Conservation (phyloP, 2,113 vertebrate genomes). For the Eira barbara region DNA sequence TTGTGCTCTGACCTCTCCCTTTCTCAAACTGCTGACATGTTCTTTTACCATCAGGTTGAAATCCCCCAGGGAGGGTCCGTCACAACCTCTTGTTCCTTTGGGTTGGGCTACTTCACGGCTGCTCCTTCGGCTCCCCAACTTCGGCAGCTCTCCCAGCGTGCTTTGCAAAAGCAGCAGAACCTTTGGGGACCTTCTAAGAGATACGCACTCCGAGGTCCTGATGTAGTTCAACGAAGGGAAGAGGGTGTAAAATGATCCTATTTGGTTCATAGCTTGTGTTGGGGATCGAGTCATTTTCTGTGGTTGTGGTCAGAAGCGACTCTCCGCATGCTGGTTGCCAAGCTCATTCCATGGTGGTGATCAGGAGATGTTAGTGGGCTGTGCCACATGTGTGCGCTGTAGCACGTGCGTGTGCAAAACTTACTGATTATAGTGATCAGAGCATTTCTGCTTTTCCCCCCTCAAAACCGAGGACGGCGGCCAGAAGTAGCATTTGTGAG, state of each 20-base stretch:
- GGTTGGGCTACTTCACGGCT: background rate
- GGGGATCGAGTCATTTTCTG: background rate
- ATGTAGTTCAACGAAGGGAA: background rate
- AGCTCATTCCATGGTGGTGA: background rate
- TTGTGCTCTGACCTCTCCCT: background rate
- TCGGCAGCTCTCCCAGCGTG: background rate
- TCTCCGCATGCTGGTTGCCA: background rate
- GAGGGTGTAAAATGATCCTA: fast-evolving
- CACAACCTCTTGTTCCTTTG: background rate
- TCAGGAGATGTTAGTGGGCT: background rate
- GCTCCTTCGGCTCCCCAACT: background rate
- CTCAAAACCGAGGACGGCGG: background rate
- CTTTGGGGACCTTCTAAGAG: background rate
- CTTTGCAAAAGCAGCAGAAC: background rate
- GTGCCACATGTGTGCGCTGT: fast-evolving
- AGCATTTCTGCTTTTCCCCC: background rate
- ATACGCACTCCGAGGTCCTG: background rate
- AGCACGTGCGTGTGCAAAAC: fast-evolving
- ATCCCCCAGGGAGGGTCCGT: fast-evolving
- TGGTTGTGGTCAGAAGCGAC: background rate
- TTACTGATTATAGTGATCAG: fast-evolving
- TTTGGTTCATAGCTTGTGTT: background rate
- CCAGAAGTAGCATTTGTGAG: background rate
- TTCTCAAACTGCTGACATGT: background rate
- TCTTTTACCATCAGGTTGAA: background rate